Conservation (phyloP, 2,797 vertebrate genomes). For the Malurus leucopterus region DNA sequence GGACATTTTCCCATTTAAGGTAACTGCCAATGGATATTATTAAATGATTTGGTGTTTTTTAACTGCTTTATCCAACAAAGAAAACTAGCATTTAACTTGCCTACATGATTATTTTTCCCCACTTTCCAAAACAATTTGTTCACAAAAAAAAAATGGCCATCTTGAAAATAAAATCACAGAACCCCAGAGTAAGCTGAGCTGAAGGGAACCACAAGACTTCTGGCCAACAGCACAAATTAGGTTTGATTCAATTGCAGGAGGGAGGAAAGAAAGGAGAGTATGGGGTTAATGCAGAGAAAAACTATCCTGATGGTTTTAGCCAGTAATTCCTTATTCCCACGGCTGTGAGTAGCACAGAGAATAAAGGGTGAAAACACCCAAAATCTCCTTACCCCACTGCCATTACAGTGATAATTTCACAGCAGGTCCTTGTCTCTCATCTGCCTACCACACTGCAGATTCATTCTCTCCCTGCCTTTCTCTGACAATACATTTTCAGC, state of each 20-base stretch:
- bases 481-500: not conserved
- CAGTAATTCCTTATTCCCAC: not conserved
- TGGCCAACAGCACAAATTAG: not conserved
- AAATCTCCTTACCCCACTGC: not conserved
- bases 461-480: not conserved
- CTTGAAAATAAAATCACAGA: not conserved
- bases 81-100: not conserved
- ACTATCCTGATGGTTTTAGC: not conserved
- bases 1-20: not conserved
- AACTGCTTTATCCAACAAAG: not conserved
- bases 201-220: not conserved
- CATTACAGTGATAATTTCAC: not conserved
- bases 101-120: fast-evolving
- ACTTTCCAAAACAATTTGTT: not conserved
- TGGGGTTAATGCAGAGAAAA: not conserved
- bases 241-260: fast-evolving
- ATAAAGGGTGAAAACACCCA: not conserved
- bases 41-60: not conserved
- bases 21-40: not conserved
- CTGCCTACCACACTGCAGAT: not conserved
- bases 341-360: not conserved
- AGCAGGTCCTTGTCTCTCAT: not conserved
- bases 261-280: not conserved
- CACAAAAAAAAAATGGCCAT: not conserved
- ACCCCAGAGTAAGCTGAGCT: not conserved